Base-by-base conservation (phyloP, 1,140 invertebrate species). In the Scylla paramamosain region DNA sequence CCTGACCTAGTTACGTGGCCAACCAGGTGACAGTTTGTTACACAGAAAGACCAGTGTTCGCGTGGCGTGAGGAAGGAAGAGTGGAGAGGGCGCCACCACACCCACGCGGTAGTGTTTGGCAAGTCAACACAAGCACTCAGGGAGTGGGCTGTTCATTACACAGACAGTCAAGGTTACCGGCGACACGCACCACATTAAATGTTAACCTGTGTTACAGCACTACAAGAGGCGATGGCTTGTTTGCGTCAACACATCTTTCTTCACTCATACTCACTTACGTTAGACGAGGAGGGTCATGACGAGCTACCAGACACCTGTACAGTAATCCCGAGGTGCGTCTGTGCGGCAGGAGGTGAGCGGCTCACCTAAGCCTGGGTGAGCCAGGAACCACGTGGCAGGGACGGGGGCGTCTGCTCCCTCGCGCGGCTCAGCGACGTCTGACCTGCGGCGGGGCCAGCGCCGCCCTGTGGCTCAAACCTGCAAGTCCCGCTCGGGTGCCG, bases 331-430 rank as follows among this genome's bases (percentile, higher is more conserved):
- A 87, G 84, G 6, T 25, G 84, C 31, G 84, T 87, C 14, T 87
- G 28, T 87, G 84, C 31, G 28, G 84, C 6, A 32, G 3, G 84
- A 87, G 84, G 84, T 39, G 84, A 46, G 25, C 84, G 84, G 84
- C 39, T 39, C 84, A 87, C 84, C 84, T 86, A 25, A 39, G 84
- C 84, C 84, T 87, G 31, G 84, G 84, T 87, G 84, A 87, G 84
- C 39, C 84, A 87, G 39, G 84, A 39, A 46, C 31, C 84, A 87
- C 39, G 84, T 87, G 84, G 84, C 84, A 46, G 31, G 84, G 31
- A 87, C 84, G 31, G 84, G 84, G 84, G 84, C 84, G 84, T 87
- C 84, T 87, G 84, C 84, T 87, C 84, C 84, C 84, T 87, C 84
- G 84, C 84, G 84, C 84, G 84, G 84, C 84, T 87, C 84, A 46